phyloP scores from a whole-genome alignment of 2,797 vertebrate genomes.

The Lophius americanus region DNA sequence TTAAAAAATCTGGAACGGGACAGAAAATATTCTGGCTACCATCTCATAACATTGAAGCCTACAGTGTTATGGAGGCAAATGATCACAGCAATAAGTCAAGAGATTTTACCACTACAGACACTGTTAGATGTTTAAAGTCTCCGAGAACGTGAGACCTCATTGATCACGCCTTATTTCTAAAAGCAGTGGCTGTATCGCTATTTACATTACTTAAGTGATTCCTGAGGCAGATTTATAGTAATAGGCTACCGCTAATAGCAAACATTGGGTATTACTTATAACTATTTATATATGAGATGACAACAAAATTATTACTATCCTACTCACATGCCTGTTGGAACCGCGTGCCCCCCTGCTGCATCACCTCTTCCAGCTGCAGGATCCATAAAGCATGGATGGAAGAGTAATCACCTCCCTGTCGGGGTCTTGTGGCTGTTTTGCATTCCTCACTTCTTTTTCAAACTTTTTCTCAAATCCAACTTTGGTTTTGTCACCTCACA shows the following conservation, averaged over 20 bases:
- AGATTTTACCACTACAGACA: conserved; percentile 8
- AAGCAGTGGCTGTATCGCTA: no score
- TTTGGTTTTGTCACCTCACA: conserved; percentile 45
- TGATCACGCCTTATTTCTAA: neutral
- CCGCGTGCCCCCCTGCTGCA: no score
- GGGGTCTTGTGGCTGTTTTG: conserved; percentile 28
- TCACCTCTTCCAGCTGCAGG: conserved; percentile 34
- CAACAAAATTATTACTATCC: neutral
- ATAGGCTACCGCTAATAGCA: neutral
- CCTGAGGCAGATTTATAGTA: neutral
- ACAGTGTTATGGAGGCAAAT: conserved; percentile 14
- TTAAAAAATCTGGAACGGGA: conserved; percentile 13
- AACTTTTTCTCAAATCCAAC: conserved; percentile 36
- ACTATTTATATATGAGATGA: neutral
- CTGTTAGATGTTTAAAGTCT: conserved; percentile 5
- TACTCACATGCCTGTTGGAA: neutral
- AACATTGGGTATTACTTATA: no score
- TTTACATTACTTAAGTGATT: neutral
- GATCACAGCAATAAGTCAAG: conserved; percentile 23
- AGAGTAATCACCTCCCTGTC: conserved; percentile 43
- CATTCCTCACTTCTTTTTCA: conserved; percentile 35
- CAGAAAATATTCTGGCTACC: conserved; percentile 31
- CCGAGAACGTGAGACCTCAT: neutral
- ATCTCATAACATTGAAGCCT: conserved; percentile 4
- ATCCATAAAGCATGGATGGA: conserved; percentile 37